A percentile compares a stretch with the other conserved stretches of the same genome.
Conservation (phyloP, 2,797 vertebrate species). For the Manis crassicaudata region DNA sequence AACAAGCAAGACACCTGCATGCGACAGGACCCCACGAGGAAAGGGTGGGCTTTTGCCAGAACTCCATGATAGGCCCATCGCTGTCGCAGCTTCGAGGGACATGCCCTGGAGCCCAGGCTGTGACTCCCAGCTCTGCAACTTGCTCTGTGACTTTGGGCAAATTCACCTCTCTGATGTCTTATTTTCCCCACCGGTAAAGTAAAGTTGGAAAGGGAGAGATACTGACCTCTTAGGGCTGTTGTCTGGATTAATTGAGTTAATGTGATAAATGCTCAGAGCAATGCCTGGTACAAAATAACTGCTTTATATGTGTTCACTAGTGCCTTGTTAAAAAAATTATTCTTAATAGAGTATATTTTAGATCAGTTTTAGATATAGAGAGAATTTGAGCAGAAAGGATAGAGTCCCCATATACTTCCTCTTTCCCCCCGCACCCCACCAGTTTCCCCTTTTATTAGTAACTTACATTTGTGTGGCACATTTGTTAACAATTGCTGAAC, state of each 20-base stretch:
- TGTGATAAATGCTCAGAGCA: not conserved
- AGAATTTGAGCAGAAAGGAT: not conserved
- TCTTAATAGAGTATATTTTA: not conserved
- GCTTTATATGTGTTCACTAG: not conserved
- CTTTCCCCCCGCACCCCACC: not conserved
- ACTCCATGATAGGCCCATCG: too few relatives aligned
- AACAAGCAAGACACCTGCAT: not conserved
- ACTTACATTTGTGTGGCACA: too few relatives aligned
- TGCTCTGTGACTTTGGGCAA: not conserved
- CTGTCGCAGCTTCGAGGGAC: not conserved
- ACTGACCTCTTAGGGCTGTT: not conserved
- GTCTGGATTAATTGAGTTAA: not conserved
- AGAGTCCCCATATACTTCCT: not conserved
- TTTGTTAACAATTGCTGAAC: not conserved
- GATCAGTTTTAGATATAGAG: not conserved
- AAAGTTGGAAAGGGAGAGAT: not conserved
- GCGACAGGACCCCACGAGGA: fast-evolving
- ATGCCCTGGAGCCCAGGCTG: not conserved
- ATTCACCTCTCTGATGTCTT: slow-evolving; percentile 23
- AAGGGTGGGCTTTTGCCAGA: not conserved
- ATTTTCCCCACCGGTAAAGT: not conserved
- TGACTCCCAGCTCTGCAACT: not conserved
- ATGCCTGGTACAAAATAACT: not conserved
- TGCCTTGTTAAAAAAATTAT: not conserved
- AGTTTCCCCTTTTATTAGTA: fast-evolving